Conservation (phyloP, 2,888 invertebrate genomes). For the Falcaria lacertinaria region DNA sequence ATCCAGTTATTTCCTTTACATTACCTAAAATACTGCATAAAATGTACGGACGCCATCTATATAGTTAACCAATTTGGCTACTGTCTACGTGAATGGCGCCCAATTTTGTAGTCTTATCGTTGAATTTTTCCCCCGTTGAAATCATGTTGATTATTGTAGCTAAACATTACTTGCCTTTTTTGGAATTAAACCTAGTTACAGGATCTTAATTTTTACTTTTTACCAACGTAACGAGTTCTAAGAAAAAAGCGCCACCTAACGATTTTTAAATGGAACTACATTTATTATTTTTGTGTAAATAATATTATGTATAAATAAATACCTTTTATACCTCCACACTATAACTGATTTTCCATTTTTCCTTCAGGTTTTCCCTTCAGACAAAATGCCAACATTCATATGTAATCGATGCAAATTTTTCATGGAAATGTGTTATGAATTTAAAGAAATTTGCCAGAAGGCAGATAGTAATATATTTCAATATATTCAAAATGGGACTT, state of each 20-base stretch:
- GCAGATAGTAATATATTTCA: slow-evolving; percentile 85
- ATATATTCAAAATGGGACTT: slow-evolving; percentile 82
- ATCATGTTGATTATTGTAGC: too few relatives aligned
- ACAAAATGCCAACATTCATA: slow-evolving; percentile 87
- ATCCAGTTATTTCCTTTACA: neutral
- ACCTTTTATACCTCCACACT: too few relatives aligned
- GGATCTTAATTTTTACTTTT: too few relatives aligned
- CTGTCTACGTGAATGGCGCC: slow-evolving; percentile 3
- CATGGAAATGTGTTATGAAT: slow-evolving; percentile 85
- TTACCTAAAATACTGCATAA: neutral
- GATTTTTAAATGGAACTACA: neutral
- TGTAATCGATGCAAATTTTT: slow-evolving; percentile 84
- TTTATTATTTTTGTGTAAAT: too few relatives aligned
- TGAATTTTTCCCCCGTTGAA: too few relatives aligned
- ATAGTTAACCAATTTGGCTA: neutral
- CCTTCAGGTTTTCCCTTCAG: slow-evolving; percentile 80
- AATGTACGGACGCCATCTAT: slow-evolving; percentile 10
- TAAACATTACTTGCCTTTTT: too few relatives aligned
- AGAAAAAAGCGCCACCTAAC: neutral
- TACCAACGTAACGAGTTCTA: too few relatives aligned
- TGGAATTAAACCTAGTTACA: too few relatives aligned
- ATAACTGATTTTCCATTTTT: too few relatives aligned
- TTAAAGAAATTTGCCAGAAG: slow-evolving; percentile 86
- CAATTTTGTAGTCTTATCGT: too few relatives aligned
- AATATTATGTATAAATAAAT: too few relatives aligned